These are phyloP conservation scores for Catharus minimus DNA, from an alignment of 2,113 vertebrate species.

Conservation along the genomic window DNA sequence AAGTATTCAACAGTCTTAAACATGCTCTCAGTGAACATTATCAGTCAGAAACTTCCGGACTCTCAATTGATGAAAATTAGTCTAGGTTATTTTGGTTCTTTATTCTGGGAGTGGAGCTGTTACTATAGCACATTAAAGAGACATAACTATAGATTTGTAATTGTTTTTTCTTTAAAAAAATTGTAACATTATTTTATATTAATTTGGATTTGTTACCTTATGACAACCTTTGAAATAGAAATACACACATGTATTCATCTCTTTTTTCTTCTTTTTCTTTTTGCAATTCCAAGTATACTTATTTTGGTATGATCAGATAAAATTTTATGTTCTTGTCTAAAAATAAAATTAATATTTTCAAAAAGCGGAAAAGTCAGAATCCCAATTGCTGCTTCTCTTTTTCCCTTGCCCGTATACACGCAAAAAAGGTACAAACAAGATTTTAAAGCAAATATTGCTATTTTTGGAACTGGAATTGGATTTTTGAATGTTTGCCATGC, in stretches of 20 bases:
- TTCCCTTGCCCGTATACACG: background rate
- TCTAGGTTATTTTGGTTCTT: background rate
- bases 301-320: background rate
- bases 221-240: background rate
- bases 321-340: background rate
- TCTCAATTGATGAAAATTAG: background rate
- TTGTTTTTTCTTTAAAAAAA: background rate
- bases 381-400: background rate
- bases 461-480: background rate
- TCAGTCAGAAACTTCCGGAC: background rate
- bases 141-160: background rate
- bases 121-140: background rate
- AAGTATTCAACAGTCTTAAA: slow-evolving; percentile 16
- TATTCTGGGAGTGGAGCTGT: background rate
- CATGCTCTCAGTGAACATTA: background rate
- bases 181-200: background rate
- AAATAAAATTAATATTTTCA: background rate
- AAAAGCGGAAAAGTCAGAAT: background rate
- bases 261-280: background rate
- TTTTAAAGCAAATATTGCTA: background rate
- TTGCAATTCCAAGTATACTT: background rate
- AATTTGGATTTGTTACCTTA: background rate
- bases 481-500: background rate
- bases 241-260: background rate
- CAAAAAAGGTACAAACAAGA: background rate